Evolutionary conservation across 2,113 vertebrate species (phyloP).

Genomic region (Thunnus thynnus): DNA sequence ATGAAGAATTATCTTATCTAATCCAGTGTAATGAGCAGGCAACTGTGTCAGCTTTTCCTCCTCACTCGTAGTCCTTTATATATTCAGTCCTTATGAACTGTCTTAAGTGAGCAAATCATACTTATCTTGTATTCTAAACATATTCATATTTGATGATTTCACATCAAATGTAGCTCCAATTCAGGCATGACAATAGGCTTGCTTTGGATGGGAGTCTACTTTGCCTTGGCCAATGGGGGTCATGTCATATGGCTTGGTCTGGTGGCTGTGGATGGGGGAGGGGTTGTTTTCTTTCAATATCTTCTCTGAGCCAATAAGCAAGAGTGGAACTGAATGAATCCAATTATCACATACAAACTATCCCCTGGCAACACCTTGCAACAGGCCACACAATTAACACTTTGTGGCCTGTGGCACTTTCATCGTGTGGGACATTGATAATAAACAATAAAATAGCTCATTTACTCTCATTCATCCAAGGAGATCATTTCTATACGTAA

Average conservation of each 20-base stretch:
- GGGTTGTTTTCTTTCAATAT: slow-evolving; percentile 83
- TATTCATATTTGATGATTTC: neutral
- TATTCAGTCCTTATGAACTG: neutral
- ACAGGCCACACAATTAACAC: slow-evolving; percentile 1
- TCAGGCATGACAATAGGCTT: slow-evolving; percentile 43
- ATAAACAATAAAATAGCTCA: neutral
- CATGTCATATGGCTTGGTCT: slow-evolving; percentile 72
- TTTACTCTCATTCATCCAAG: neutral
- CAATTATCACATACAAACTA: slow-evolving; percentile 72
- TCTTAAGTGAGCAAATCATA: neutral
- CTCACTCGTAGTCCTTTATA: neutral
- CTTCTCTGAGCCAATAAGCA: slow-evolving; percentile 80
- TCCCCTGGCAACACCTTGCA: slow-evolving; percentile 33
- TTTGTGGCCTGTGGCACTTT: slow-evolving; percentile 37
- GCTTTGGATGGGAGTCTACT: slow-evolving; percentile 26
- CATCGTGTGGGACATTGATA: neutral
- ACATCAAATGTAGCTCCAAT: slow-evolving; percentile 21
- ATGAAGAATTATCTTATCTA: slow-evolving; percentile 10
- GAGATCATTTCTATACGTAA: too few species aligned
- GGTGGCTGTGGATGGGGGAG: slow-evolving; percentile 59
- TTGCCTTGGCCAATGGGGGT: slow-evolving; percentile 64
- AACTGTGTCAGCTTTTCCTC: slow-evolving; percentile 13
- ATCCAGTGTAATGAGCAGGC: slow-evolving; percentile 34
- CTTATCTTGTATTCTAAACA: neutral
- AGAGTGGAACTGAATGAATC: slow-evolving; percentile 71